These are phyloP conservation scores for Acleris emargana DNA, from an alignment of 2,888 invertebrate genomes.

Conservation along the genomic window DNA sequence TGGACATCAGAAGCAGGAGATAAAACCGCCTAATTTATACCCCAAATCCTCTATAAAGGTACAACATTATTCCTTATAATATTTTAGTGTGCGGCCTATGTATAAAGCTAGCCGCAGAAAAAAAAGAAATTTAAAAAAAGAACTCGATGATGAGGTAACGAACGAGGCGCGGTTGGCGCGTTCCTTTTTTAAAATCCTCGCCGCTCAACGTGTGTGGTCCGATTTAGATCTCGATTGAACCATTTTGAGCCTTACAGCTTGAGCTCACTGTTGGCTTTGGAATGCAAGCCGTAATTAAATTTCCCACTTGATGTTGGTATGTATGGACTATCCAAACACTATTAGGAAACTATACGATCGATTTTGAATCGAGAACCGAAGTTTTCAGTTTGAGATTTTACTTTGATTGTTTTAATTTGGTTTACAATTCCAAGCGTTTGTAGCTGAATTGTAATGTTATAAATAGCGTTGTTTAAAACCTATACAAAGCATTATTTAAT, in stretches of 20 bases:
- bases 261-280: constrained; percentile 39
- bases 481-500: too few relatives aligned
- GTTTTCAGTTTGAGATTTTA: constrained; percentile 27
- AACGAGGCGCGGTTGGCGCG: constrained; percentile 79
- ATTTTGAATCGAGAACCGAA: constrained; percentile 32
- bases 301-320: constrained; percentile 46
- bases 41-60: constrained; percentile 59
- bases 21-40: constrained; percentile 75
- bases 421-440: not conserved
- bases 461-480: too few relatives aligned
- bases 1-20: constrained; percentile 66
- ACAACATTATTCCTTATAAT: constrained; percentile 72
- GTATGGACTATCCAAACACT: constrained; percentile 45
- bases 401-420: constrained; percentile 4
- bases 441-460: too few relatives aligned
- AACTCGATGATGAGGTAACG: constrained; percentile 81
- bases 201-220: constrained; percentile 80
- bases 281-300: constrained; percentile 38
- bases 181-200: constrained; percentile 79
- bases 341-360: constrained; percentile 35
- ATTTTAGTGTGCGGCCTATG: constrained; percentile 60
- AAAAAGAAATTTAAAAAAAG: constrained; percentile 66
- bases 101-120: constrained; percentile 74
- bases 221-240: constrained; percentile 38
- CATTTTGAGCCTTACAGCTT: constrained; percentile 40